Percentiles rank a stretch among this genome's conserved stretches.
Evolutionary conservation across 1,140 invertebrate species (phyloP).

Genomic region (Micrasema longulum): DNA sequence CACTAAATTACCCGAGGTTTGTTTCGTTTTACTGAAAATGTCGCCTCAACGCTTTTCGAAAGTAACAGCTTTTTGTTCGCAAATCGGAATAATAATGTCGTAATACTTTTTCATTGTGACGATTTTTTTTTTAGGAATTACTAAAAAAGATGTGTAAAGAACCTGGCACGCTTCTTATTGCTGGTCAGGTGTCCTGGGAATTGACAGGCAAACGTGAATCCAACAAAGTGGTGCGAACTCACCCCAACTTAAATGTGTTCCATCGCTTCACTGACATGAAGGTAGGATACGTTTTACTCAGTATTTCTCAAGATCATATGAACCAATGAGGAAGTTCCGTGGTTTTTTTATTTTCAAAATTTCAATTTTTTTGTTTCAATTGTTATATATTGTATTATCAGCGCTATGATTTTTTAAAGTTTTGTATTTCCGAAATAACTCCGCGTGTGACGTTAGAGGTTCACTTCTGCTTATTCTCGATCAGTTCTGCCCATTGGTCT

Average conservation of each 20-base stretch:
- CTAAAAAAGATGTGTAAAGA: conserved; percentile 72
- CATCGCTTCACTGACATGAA: conserved; percentile 73
- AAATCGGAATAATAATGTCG: neutral
- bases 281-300: conserved; percentile 59
- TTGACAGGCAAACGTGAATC: conserved; percentile 70
- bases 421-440: too few species aligned
- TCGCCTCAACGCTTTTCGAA: neutral
- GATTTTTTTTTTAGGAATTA: conserved; percentile 64
- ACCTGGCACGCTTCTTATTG: conserved; percentile 71
- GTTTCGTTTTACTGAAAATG: neutral
- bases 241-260: conserved; percentile 75
- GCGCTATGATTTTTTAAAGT: too few species aligned
- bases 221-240: conserved; percentile 68
- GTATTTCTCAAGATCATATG: conserved; percentile 35
- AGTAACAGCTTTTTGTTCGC: neutral
- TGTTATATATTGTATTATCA: too few species aligned
- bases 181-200: conserved; percentile 76
- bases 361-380: too few species aligned
- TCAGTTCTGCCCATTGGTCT: too few species aligned
- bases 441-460: too few species aligned
- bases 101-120: neutral
- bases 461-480: too few species aligned
- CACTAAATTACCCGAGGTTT: conserved; percentile 47
- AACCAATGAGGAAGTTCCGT: conserved; percentile 29
- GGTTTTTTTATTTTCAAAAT: too few species aligned